A percentile compares a stretch with the other conserved stretches of the same genome.
phyloP scores from a whole-genome alignment of 2,888 invertebrate species.

The Cheilosia vernalis region DNA sequence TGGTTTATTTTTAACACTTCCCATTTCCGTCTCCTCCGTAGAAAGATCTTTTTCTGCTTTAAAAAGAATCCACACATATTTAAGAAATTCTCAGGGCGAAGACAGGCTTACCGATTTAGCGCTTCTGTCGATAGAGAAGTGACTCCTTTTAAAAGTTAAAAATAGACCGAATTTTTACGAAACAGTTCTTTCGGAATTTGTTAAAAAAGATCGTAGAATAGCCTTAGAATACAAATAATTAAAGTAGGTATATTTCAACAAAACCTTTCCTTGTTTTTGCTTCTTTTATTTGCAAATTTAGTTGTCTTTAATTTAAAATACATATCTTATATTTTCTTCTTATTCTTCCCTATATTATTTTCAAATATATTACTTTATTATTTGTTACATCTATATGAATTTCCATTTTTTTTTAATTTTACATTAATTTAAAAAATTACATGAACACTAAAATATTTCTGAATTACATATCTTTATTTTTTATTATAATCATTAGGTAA shows the following conservation, averaged over 20 bases:
- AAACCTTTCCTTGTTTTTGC: slow-evolving; percentile 5
- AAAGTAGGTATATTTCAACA: background rate
- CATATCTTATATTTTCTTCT: background rate
- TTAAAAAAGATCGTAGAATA: too few species aligned
- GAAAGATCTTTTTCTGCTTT: slow-evolving; percentile 26
- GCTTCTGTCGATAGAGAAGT: slow-evolving; percentile 22
- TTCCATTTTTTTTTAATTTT: background rate
- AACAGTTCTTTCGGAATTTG: background rate
- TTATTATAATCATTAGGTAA: background rate
- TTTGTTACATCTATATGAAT: background rate
- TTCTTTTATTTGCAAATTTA: background rate
- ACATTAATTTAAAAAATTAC: background rate
- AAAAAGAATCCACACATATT: slow-evolving; percentile 27
- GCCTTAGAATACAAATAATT: too few species aligned
- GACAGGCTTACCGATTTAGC: slow-evolving; percentile 20
- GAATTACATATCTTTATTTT: background rate
- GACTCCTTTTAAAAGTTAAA: slow-evolving; percentile 20
- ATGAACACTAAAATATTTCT: background rate
- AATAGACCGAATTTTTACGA: slow-evolving; percentile 8
- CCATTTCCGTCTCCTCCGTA: background rate
- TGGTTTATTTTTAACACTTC: background rate
- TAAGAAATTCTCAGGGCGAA: slow-evolving; percentile 32
- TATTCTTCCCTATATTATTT: background rate
- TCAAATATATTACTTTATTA: background rate
- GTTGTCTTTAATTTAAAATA: slow-evolving; percentile 2